Evolutionary conservation across 2,888 invertebrate species (phyloP), one percentile per base, ranked within the genome.

Genomic region (Cheilosia vernalis): DNA sequence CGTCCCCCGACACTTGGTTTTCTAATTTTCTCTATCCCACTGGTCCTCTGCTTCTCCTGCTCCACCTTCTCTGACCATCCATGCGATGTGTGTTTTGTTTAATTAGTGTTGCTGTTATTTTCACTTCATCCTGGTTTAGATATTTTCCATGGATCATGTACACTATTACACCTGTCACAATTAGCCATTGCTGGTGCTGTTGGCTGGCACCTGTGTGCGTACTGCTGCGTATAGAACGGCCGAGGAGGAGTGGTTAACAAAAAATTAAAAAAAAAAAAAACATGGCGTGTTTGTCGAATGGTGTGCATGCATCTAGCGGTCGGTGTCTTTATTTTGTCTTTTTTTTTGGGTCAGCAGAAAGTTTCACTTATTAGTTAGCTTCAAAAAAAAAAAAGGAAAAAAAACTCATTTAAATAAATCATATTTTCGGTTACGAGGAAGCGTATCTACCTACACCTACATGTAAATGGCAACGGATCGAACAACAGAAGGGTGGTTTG

Each of bases 131-230:
- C 76, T 85, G 72, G 84, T 84, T 87, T 79, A 79, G 81, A 84
- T 80, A 78, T 61, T 80, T 80, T 83, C 80, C 64, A 70, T 82
- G 85, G 84, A 82, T 84, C 74, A 66, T 70, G 69, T 74, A 74
- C 70, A 74, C 80, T 80, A 74, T 83, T 86, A 70, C 82, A 73
- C 72, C 87, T 79, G 87, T 80, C 82, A 87, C 78, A 87, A 88
- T 89, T 87, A 87, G 79, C 87, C 88, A 87, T 87, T 89, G 88
- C 89, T 69, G 61, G n/a, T 55, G 21, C 51, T 70, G 21, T 47
- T 63, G 73, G 85, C 85, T 63, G 73, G 85, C 85, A 85, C 85
- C 76, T 81, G 85, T 81, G 85, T 85, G 76, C 81, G 80, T 81
- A 64, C n/a, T 44, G 56, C 55, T 21, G 24, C 51, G 51, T 74